Evolutionary conservation across 2,797 vertebrate species (phyloP).

Genomic region (Halcyon smyrnensis): DNA sequence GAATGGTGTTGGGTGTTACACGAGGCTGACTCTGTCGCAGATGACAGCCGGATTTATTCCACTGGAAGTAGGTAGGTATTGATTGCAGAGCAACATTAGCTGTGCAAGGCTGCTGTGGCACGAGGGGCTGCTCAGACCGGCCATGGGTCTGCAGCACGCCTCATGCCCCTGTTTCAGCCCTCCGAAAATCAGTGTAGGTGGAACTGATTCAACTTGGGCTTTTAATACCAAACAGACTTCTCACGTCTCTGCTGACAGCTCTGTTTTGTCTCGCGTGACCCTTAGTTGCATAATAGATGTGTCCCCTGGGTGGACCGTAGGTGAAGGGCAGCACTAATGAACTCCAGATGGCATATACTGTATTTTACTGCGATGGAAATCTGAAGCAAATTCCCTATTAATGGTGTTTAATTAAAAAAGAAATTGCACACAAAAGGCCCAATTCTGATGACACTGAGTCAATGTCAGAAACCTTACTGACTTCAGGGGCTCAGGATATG

Average conservation of each 20-base stretch:
- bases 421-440: background rate
- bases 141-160: background rate
- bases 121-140: background rate
- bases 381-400: background rate
- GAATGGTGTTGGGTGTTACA: fast-evolving
- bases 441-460: background rate
- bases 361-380: background rate
- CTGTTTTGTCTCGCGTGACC: background rate
- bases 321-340: background rate
- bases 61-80: background rate
- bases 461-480: background rate
- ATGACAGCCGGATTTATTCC: background rate
- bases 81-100: background rate
- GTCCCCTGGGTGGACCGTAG: background rate
- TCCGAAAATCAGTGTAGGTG: background rate
- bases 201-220: background rate
- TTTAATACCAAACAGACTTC: background rate
- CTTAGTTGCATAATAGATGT: background rate
- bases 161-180: background rate
- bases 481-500: background rate
- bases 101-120: background rate
- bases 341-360: background rate
- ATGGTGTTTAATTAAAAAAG: background rate
- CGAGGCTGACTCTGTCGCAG: fast-evolving
- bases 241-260: background rate